Evolutionary conservation across 2,888 invertebrate species (phyloP), one percentile per base, ranked within the genome.

Genomic region (Ferrisia virgata): DNA sequence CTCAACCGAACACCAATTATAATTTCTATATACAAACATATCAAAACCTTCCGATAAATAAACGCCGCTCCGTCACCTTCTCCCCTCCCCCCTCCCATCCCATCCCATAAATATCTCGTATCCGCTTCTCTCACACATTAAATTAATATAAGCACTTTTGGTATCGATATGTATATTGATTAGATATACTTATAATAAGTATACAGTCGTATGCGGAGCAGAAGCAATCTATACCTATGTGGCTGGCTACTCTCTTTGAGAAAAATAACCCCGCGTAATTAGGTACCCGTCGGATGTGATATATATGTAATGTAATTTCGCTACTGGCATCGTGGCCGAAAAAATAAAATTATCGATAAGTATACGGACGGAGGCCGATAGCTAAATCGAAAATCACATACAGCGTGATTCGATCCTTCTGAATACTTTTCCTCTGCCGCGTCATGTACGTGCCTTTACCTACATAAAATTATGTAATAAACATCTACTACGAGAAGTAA

Each of bases 1-100:
- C 13, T 64, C 64, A 64, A 25, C 25, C 28, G 9, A n/a, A 28
- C 69, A 76, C 72, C 72, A 76, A 76, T 76, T 76, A 76, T 76
- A 36, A 76, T 76, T 76, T 76, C 72, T 76, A 76, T n/a, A n/a
- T n/a, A 64, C 72, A 76, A 36, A 36, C 72, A 76, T 36, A 76
- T 76, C 36, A 76, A 36, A 36, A n/a, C n/a, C 72, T 28, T 31
- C 33, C 33, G 33, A 72, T 72, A 72, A 72, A 72, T 72, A 72
- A 72, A 6, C 31, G 25, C 11, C 18, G 4, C n/a, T 2, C 64
- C 11, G 64, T 64, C 64, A 64, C 53, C 53, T 53, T 69, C 31
- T 69, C 40, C 40, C 6, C 8, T 13, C 40, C 40, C 40, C 13
- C 40, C 40, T 9, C 40, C 40, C n/a, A n/a, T n/a, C n/a, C n/a